Evolutionary conservation across 2,888 invertebrate genomes (phyloP).

Genomic region (Colostygia pectinataria): DNA sequence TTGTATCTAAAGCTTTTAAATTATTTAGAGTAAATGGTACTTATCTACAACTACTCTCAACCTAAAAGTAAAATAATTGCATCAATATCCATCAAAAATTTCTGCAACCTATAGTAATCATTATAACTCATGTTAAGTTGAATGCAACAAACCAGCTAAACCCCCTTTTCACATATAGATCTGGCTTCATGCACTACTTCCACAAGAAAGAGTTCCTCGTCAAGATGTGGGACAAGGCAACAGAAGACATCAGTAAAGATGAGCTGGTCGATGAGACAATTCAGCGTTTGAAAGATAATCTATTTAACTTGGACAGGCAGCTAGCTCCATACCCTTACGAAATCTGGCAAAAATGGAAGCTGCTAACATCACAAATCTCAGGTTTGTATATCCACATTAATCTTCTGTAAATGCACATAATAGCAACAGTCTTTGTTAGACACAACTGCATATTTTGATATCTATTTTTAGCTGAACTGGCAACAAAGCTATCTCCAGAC

Average conservation of each 20-base stretch:
- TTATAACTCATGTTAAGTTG: too few relatives aligned
- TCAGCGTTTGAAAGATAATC: constrained; percentile 85
- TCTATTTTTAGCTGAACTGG: constrained; percentile 74
- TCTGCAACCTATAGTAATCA: too few relatives aligned
- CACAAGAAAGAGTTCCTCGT: constrained; percentile 91
- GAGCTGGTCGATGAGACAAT: constrained; percentile 86
- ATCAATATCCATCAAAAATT: too few relatives aligned
- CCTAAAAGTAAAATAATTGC: too few relatives aligned
- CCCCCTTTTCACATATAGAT: constrained; percentile 56
- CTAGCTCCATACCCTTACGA: constrained; percentile 97
- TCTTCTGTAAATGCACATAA: neutral
- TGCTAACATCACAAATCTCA: constrained; percentile 87
- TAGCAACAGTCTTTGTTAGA: too few relatives aligned
- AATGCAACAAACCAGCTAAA: too few relatives aligned
- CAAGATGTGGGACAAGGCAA: constrained; percentile 91
- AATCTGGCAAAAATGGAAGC: constrained; percentile 93
- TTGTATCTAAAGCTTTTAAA: too few relatives aligned
- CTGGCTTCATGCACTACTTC: constrained; percentile 94
- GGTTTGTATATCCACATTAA: constrained; percentile 64
- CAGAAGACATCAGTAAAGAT: constrained; percentile 88
- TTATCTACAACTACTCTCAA: too few relatives aligned
- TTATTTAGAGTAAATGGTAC: too few relatives aligned
- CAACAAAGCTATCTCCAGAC: constrained; percentile 86
- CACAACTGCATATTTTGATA: too few relatives aligned
- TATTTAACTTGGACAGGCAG: constrained; percentile 88